A percentile compares a stretch with the other conserved stretches of the same genome.
Conservation (phyloP, 2,888 invertebrate species). For the Sturmia bella region DNA sequence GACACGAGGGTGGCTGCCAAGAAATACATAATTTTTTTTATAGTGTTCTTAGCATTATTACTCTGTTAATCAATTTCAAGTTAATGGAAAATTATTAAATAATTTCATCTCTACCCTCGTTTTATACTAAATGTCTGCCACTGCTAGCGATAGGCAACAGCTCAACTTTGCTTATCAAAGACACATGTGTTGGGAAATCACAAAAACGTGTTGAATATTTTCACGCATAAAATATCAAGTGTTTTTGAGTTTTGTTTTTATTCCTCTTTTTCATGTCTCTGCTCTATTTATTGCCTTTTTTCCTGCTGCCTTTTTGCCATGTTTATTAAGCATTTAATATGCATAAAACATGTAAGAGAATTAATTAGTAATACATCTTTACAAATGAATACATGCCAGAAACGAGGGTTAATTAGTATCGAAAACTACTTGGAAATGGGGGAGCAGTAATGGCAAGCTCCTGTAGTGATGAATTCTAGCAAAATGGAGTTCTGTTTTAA, state of each 20-base stretch:
- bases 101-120: neutral
- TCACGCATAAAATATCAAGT: constrained; percentile 64
- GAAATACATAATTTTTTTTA: too few species aligned
- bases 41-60: neutral
- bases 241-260: constrained; percentile 30
- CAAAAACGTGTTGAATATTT: constrained; percentile 68
- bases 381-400: constrained; percentile 16
- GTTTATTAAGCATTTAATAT: constrained; percentile 63
- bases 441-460: neutral
- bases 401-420: constrained; percentile 41
- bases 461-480: constrained; percentile 23
- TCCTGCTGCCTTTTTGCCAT: constrained; percentile 35
- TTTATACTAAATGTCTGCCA: constrained; percentile 1
- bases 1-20: constrained; percentile 10
- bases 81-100: too few species aligned
- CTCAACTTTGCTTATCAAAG: constrained; percentile 7
- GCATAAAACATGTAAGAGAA: constrained; percentile 64
- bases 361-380: constrained; percentile 60
- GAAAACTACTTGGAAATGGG: neutral
- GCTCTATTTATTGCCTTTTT: neutral
- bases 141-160: neutral
- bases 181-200: constrained; percentile 59
- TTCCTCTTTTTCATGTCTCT: neutral
- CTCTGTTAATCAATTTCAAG: neutral
- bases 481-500: constrained; percentile 15